Evolutionary conservation across 2,888 invertebrate genomes (phyloP).

Genomic region (Drosophila crucigera): DNA sequence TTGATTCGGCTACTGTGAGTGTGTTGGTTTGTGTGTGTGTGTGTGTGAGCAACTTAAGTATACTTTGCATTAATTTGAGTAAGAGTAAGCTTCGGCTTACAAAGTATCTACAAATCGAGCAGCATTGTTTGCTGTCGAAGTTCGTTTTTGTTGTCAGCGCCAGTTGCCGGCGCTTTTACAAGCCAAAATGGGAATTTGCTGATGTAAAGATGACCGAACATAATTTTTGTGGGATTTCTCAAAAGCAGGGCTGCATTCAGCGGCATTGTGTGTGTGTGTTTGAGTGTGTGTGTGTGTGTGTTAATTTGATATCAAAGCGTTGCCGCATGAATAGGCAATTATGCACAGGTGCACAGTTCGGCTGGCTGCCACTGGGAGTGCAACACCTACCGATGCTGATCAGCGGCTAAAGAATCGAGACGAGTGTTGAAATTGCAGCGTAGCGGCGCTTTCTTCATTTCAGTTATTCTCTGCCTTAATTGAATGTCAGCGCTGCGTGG

Average conservation of each 20-base stretch:
- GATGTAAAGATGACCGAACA: constrained; percentile 75
- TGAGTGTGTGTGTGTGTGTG: constrained; percentile 21
- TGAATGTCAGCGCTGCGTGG: constrained; percentile 64
- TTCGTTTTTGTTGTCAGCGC: constrained; percentile 18
- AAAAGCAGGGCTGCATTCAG: constrained; percentile 31
- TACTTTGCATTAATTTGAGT: neutral
- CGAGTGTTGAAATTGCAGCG: constrained; percentile 51
- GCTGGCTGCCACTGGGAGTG: constrained; percentile 27
- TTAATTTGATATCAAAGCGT: constrained; percentile 76
- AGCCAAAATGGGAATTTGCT: constrained; percentile 54
- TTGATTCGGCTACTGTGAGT: neutral
- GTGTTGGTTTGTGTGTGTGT: neutral
- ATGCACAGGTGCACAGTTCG: constrained; percentile 61
- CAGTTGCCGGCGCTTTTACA: constrained; percentile 37
- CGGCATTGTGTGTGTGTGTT: constrained; percentile 19
- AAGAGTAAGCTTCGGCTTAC: neutral
- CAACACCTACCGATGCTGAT: constrained; percentile 55
- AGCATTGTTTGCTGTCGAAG: neutral
- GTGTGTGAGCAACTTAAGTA: neutral
- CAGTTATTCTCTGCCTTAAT: constrained; percentile 58
- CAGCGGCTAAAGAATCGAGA: constrained; percentile 19
- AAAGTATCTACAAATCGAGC: constrained; percentile 23
- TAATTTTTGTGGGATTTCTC: constrained; percentile 63
- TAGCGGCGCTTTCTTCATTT: constrained; percentile 64
- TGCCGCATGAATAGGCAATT: constrained; percentile 77